Evolutionary conservation across 1,140 invertebrate species (phyloP).

Genomic region (Pteromalus puparum): DNA sequence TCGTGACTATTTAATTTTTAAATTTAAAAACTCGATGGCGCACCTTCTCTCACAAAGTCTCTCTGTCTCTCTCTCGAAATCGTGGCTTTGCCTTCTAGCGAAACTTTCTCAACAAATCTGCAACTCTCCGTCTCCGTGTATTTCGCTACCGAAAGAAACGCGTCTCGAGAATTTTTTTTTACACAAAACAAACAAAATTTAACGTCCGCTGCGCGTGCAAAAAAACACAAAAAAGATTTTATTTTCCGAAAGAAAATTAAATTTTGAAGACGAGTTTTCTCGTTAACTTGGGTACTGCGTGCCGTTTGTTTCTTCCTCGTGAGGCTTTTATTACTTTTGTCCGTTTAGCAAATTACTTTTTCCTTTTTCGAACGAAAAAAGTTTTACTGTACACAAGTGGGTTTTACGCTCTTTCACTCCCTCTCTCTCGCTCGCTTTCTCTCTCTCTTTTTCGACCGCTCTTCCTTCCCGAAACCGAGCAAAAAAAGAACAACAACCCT

Average conservation of each 20-base stretch:
- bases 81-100: slow-evolving; percentile 3
- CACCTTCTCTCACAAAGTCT: slow-evolving; percentile 35
- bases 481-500: slow-evolving; percentile 51
- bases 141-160: slow-evolving; percentile 53
- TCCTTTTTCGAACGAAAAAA: slow-evolving; percentile 56
- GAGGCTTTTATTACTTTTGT: slow-evolving; percentile 34
- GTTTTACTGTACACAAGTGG: slow-evolving; percentile 71
- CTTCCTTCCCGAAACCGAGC: slow-evolving; percentile 30
- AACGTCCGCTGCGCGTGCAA: slow-evolving; percentile 32
- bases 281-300: slow-evolving; percentile 55
- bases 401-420: slow-evolving; percentile 60
- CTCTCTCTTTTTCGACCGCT: neutral
- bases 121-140: neutral
- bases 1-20: slow-evolving; percentile 49
- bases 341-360: slow-evolving; percentile 11
- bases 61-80: slow-evolving; percentile 23
- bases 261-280: slow-evolving; percentile 68
- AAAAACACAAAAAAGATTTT: slow-evolving; percentile 61
- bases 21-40: slow-evolving; percentile 52
- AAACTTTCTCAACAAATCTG: slow-evolving; percentile 33
- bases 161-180: slow-evolving; percentile 50
- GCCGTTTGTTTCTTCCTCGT: slow-evolving; percentile 39
- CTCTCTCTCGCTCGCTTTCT: neutral
- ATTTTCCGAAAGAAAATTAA: slow-evolving; percentile 13
- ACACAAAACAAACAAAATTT: slow-evolving; percentile 38